These are phyloP conservation scores for Pleuronectes platessa DNA, from an alignment of 2,113 vertebrate species.

Conservation along the genomic window DNA sequence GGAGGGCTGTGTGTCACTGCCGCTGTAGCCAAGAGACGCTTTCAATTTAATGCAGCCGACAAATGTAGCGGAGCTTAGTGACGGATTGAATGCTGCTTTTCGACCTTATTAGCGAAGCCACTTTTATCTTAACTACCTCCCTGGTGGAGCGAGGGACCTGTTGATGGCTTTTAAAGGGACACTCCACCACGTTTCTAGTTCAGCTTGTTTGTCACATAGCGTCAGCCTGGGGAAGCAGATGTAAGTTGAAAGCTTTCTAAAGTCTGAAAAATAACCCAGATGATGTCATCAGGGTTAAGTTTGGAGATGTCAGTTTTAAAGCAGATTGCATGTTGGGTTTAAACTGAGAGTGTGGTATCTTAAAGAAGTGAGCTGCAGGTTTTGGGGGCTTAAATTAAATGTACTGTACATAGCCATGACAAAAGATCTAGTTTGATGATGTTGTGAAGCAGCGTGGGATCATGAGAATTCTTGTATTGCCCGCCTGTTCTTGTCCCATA, in stretches of 20 bases:
- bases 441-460: not conserved
- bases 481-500: too few species aligned
- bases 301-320: too few species aligned
- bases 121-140: conserved; percentile 40
- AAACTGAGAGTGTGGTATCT: too few species aligned
- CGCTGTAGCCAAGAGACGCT: conserved; percentile 54
- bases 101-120: conserved; percentile 48
- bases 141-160: conserved; percentile 19
- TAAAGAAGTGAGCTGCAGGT: too few species aligned
- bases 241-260: too few species aligned
- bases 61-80: conserved; percentile 44
- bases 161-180: conserved; percentile 34
- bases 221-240: not conserved
- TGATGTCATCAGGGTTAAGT: too few species aligned
- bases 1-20: conserved; percentile 36
- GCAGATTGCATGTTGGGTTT: too few species aligned
- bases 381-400: too few species aligned
- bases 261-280: too few species aligned
- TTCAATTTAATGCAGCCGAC: conserved; percentile 61
- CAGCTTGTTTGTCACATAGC: not conserved
- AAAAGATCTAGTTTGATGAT: not conserved
- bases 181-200: not conserved
- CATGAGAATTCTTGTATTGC: too few species aligned
- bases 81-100: conserved; percentile 54
- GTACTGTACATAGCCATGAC: too few species aligned